Conservation (phyloP, 1,140 invertebrate genomes). For the Macrobrachium nipponense region DNA sequence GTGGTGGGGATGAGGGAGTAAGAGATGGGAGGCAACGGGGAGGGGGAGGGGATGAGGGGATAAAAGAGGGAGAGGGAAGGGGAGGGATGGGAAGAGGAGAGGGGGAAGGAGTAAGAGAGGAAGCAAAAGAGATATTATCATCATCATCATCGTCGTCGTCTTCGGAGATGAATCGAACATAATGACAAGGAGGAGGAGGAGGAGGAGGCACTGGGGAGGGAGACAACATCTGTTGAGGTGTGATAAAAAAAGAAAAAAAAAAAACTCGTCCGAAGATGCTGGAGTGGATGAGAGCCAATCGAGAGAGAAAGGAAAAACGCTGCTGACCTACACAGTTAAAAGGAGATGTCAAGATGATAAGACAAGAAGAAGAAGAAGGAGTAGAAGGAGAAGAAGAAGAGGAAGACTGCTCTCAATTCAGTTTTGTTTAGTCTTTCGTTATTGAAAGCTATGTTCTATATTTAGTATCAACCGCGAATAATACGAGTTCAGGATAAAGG, state of each 20-base stretch:
- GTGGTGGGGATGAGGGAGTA: too few relatives aligned
- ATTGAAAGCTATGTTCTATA: background rate
- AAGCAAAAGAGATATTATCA: background rate
- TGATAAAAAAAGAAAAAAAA: too few relatives aligned
- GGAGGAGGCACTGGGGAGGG: background rate
- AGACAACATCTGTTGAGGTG: background rate
- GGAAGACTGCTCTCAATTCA: background rate
- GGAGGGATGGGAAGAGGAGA: background rate
- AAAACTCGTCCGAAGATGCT: too few relatives aligned
- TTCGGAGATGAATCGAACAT: background rate
- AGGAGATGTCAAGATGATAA: background rate
- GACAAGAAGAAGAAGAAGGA: background rate
- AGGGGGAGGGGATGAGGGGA: too few relatives aligned
- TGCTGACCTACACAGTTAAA: too few relatives aligned
- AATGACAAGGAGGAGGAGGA: constrained; percentile 21
- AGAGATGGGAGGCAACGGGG: too few relatives aligned
- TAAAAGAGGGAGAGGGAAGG: too few relatives aligned
- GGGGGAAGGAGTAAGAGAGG: background rate
- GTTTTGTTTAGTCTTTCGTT: background rate
- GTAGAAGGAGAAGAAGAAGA: background rate
- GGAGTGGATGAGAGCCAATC: too few relatives aligned
- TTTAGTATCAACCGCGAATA: too few relatives aligned
- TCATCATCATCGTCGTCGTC: background rate
- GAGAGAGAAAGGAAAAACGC: too few relatives aligned
- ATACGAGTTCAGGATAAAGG: too few relatives aligned